A percentile compares a stretch with the other conserved stretches of the same genome.
phyloP scores from a whole-genome alignment of 2,888 invertebrate genomes.

The Ochropleura plecta region DNA sequence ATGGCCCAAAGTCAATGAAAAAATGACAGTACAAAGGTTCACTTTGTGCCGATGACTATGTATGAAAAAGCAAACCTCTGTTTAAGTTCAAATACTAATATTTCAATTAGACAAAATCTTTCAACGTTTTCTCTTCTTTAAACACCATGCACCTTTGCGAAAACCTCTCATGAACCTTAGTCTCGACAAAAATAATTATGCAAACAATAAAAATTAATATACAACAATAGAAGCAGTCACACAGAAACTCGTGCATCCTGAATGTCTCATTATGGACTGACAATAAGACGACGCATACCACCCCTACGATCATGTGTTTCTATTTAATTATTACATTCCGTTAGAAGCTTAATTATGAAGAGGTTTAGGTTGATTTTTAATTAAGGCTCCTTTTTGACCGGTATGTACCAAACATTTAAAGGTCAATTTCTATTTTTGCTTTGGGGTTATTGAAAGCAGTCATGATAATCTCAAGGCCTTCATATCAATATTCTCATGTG shows the following conservation, averaged over 20 bases:
- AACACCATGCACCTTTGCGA: conserved; percentile 10
- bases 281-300: conserved; percentile 44
- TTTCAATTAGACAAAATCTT: conserved; percentile 11
- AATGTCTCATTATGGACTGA: conserved; percentile 50
- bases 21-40: not conserved
- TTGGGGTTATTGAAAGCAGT: not conserved
- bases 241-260: conserved; percentile 39
- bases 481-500: not conserved
- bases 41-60: not conserved
- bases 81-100: not conserved
- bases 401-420: not conserved
- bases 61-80: not conserved
- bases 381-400: not conserved
- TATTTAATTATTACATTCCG: conserved; percentile 29
- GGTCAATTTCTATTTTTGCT: conserved; percentile 5
- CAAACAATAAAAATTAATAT: conserved; percentile 39
- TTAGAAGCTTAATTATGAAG: conserved; percentile 10
- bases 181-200: conserved; percentile 46
- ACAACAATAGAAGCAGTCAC: conserved; percentile 46
- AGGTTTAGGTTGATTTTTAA: conserved; percentile 17
- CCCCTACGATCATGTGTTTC: conserved; percentile 28
- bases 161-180: conserved; percentile 1
- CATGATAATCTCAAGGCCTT: not conserved
- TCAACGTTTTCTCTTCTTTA: not conserved
- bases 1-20: not conserved